Conservation (phyloP, 1,140 invertebrate genomes). For the Macrobrachium rosenbergii region DNA sequence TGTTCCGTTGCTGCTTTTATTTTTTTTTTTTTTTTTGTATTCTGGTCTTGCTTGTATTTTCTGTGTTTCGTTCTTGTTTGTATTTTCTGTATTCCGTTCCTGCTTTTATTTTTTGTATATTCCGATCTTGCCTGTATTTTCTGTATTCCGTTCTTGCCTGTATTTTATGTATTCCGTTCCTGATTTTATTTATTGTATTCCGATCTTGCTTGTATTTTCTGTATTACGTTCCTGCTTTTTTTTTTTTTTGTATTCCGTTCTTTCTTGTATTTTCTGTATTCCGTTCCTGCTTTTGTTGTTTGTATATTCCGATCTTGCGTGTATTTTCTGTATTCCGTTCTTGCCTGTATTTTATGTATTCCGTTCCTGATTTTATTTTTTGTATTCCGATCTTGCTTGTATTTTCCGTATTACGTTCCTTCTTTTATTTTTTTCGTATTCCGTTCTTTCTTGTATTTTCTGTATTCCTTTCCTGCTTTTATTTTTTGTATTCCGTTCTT, state of each 20-base stretch:
- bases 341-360: not conserved
- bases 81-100: not conserved
- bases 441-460: too few relatives aligned
- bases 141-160: not conserved
- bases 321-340: not conserved
- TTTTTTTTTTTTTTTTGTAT: not conserved
- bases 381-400: not conserved
- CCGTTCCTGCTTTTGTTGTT: not conserved
- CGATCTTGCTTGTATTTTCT: not conserved
- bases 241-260: too few relatives aligned
- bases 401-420: too few relatives aligned
- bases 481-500: not conserved
- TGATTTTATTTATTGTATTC: not conserved
- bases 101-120: too few relatives aligned
- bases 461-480: not conserved
- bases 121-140: not conserved
- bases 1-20: not conserved
- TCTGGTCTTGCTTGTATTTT: not conserved
- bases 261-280: too few relatives aligned
- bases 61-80: not conserved
- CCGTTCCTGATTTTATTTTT: not conserved
- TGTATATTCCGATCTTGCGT: not conserved
- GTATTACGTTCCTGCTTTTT: too few relatives aligned
- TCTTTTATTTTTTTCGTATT: too few relatives aligned
- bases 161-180: not conserved